Base-by-base conservation (phyloP, 2,113 vertebrate species). In the Anser brachyrhynchus region DNA sequence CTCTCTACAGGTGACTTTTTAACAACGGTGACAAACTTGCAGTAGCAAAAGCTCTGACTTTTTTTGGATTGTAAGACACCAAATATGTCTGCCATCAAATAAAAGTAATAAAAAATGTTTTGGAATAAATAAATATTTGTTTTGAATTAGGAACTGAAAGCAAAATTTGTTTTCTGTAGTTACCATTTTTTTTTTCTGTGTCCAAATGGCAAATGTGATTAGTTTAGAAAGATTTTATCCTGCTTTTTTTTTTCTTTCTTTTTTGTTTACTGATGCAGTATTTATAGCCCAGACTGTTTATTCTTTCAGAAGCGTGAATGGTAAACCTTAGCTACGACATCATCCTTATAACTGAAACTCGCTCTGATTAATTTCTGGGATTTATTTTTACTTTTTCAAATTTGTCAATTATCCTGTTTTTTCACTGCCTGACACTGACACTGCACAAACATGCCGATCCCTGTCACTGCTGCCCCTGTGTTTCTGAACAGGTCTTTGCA, bases 401-500 rank as follows among this genome's bases (percentile, higher is more conserved):
- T 88, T 91, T 92, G 90, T 74, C 75, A 83, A 67, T 73, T 66
- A 39, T 85, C 57, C 19, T 90, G 19, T 49, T 86, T 72, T 39
- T 41, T 51, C 43, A 35, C 69, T 54, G 35, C 43, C 65, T 96
- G 83, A 89, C 95, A 89, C 58, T 84, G 86, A 88, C 43, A 78
- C 22, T 13, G 46, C 84, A 31, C 66, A 94, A 93, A 69, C 91
- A 59, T 26, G 21, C 77, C 2, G 58, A 71, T 94, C 76, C 82
- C 43, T 83, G 79, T 91, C 71, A 70, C n/a, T 93, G 43, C 76
- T 76, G 41, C 35, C 93, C 79, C 81, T 84, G 59, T 10, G 10
- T 88, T 96, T 92, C 85, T 80, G 73, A 96, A 89, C 89, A 89
- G 72, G 85, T 84, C 75, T 97, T 96, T 94, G 86, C 79, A 89